A percentile compares a stretch with the other conserved stretches of the same genome.
These are phyloP conservation scores for Aporrectodea caliginosa DNA, from an alignment of 1,140 invertebrate genomes.

Conservation along the genomic window DNA sequence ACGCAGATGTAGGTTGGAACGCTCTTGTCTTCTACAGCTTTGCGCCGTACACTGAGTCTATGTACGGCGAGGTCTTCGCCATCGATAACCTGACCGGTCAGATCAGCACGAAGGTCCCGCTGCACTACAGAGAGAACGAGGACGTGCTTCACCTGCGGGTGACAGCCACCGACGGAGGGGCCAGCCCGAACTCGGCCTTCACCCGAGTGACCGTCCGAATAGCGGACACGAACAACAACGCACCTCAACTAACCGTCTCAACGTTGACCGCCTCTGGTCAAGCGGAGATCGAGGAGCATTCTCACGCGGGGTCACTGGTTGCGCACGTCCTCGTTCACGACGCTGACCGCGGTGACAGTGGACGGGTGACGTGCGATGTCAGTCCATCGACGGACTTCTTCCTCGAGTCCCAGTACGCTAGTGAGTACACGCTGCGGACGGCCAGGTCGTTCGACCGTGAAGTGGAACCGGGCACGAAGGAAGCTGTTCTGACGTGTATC, in stretches of 20 bases:
- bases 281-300: slow-evolving; percentile 82
- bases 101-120: slow-evolving; percentile 81
- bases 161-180: slow-evolving; percentile 14
- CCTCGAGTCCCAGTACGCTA: background rate
- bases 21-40: slow-evolving; percentile 66
- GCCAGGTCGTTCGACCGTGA: slow-evolving; percentile 33
- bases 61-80: slow-evolving; percentile 81
- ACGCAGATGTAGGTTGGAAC: slow-evolving; percentile 47
- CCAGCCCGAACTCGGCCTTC: background rate
- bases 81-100: slow-evolving; percentile 81
- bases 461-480: slow-evolving; percentile 7
- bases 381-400: background rate
- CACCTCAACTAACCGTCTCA: slow-evolving; percentile 56
- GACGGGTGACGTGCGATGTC: slow-evolving; percentile 65
- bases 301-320: slow-evolving; percentile 77
- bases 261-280: slow-evolving; percentile 52
- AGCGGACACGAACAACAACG: slow-evolving; percentile 14
- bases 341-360: slow-evolving; percentile 88
- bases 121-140: slow-evolving; percentile 86
- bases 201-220: slow-evolving; percentile 10
- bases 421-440: slow-evolving; percentile 27
- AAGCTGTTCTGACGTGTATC: slow-evolving; percentile 17
- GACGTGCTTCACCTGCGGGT: slow-evolving; percentile 78
- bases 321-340: slow-evolving; percentile 79
- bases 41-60: slow-evolving; percentile 60